Conservation (phyloP, 2,888 invertebrate species). For the Caenorhabditis imperialis region DNA sequence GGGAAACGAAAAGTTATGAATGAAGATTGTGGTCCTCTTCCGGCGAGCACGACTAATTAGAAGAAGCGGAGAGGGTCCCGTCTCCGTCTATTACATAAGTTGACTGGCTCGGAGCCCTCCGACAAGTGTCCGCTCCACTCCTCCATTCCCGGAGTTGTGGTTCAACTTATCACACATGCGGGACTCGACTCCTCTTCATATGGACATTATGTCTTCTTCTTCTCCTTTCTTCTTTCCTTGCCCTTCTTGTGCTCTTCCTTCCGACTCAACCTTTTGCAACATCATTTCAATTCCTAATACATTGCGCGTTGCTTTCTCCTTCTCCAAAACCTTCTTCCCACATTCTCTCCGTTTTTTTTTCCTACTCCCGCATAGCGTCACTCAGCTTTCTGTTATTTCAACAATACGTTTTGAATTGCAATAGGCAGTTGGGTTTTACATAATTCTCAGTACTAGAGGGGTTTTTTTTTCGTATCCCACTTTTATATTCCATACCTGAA, state of each 20-base stretch:
- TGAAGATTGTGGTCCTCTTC: background rate
- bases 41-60: slow-evolving; percentile 45
- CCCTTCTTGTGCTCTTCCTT: slow-evolving; percentile 19
- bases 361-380: slow-evolving; percentile 14
- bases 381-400: slow-evolving; percentile 9
- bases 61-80: slow-evolving; percentile 37
- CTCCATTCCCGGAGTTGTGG: slow-evolving; percentile 32
- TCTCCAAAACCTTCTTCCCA: slow-evolving; percentile 20
- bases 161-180: slow-evolving; percentile 55
- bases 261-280: slow-evolving; percentile 78
- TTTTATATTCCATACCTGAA: too few species aligned
- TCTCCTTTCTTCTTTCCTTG: slow-evolving; percentile 9
- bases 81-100: slow-evolving; percentile 49
- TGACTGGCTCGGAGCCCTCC: slow-evolving; percentile 27
- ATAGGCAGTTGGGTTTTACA: slow-evolving; percentile 27
- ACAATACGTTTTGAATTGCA: slow-evolving; percentile 22
- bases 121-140: slow-evolving; percentile 51
- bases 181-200: slow-evolving; percentile 44
- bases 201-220: slow-evolving; percentile 40
- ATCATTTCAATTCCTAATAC: slow-evolving; percentile 69
- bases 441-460: too few species aligned
- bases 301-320: slow-evolving; percentile 29
- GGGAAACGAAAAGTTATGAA: too few species aligned
- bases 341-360: slow-evolving; percentile 4
- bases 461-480: too few species aligned